Conservation (phyloP, 2,113 vertebrate genomes). For the Eretmochelys imbricata region DNA sequence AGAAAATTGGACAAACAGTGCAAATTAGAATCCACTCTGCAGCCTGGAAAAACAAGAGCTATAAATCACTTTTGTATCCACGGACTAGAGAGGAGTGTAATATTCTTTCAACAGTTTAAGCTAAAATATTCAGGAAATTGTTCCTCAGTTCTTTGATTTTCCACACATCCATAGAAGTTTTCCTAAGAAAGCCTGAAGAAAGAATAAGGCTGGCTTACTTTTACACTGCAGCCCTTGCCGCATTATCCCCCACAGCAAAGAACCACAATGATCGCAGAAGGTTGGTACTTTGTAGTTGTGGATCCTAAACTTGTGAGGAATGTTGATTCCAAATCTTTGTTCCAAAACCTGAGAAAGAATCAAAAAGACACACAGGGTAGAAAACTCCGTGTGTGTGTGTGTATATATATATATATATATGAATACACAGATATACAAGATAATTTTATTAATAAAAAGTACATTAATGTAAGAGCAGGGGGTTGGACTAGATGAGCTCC, state of each 20-base stretch:
- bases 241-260: conserved; percentile 95
- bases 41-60: background rate
- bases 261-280: conserved; percentile 98
- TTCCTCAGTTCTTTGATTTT: background rate
- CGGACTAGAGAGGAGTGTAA: background rate
- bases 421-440: background rate
- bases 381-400: background rate
- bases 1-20: background rate
- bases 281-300: conserved; percentile 98
- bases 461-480: background rate
- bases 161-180: background rate
- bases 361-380: conserved; percentile 4
- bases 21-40: background rate
- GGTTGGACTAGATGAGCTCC: too few species aligned
- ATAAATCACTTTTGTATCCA: background rate
- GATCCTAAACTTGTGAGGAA: conserved; percentile 93
- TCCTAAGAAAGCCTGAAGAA: background rate
- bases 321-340: conserved; percentile 96
- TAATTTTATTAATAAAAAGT: background rate
- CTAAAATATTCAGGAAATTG: background rate
- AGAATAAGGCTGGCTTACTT: conserved; percentile 82
- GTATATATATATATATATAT: too few species aligned
- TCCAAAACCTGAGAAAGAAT: conserved; percentile 79
- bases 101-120: background rate
- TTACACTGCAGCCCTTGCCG: conserved; percentile 96